Evolutionary conservation across 1,140 invertebrate species (phyloP).

Genomic region (Drosophila miranda): DNA sequence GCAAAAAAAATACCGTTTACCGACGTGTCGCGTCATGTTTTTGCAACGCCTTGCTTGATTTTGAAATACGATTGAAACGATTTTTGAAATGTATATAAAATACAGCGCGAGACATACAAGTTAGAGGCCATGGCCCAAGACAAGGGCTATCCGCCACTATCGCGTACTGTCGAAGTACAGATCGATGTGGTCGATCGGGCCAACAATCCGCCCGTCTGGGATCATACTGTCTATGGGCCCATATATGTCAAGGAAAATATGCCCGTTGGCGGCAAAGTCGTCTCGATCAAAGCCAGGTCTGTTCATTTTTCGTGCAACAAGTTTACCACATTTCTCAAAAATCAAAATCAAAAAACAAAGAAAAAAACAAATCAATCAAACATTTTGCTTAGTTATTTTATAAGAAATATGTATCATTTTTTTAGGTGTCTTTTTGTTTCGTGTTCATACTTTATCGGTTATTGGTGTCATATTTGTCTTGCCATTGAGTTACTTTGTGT

Average conservation of each 20-base stretch:
- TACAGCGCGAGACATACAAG: constrained; percentile 97
- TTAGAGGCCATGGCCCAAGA: constrained; percentile 98
- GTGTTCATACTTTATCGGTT: constrained; percentile 29
- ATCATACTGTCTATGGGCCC: constrained; percentile 96
- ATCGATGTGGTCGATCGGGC: constrained; percentile 98
- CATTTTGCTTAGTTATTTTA: constrained; percentile 71
- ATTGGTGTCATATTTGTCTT: constrained; percentile 47
- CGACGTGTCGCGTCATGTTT: constrained; percentile 47
- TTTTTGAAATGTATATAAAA: constrained; percentile 62
- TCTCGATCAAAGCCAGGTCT: constrained; percentile 98
- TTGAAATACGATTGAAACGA: constrained; percentile 59
- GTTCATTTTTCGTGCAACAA: constrained; percentile 82
- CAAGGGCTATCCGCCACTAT: constrained; percentile 96
- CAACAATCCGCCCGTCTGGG: constrained; percentile 98
- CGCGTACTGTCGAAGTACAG: constrained; percentile 96
- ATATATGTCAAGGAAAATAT: constrained; percentile 98
- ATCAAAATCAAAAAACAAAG: constrained; percentile 27
- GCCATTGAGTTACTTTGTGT: constrained; percentile 39
- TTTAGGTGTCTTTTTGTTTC: constrained; percentile 42
- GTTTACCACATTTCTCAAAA: constrained; percentile 37
- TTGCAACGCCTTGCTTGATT: constrained; percentile 69
- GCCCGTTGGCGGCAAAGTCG: constrained; percentile 97
- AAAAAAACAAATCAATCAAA: constrained; percentile 16
- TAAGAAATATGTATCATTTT: constrained; percentile 32
- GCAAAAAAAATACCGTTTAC: constrained; percentile 8